A percentile compares a stretch with the other conserved stretches of the same genome.
Evolutionary conservation across 2,113 vertebrate species (phyloP).

Genomic region (Aramus guarauna): DNA sequence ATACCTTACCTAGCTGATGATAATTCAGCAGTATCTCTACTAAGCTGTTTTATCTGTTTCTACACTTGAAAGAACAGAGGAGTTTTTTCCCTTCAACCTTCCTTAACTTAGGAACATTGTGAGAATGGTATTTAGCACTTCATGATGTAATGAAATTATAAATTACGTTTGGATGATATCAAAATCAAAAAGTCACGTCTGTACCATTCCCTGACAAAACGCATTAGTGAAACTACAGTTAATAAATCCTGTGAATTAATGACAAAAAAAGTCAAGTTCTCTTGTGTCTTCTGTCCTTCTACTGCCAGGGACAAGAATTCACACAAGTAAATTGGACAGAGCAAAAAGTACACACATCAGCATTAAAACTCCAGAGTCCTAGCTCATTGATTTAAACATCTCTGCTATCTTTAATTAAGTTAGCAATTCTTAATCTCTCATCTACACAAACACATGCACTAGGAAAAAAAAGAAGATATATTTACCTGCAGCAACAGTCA

Average conservation of each 20-base stretch:
- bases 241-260: not conserved
- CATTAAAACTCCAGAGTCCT: not conserved
- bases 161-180: not conserved
- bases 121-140: not conserved
- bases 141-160: not conserved
- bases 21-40: not conserved
- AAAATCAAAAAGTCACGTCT: not conserved
- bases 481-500: not conserved
- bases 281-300: not conserved
- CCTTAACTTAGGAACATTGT: not conserved
- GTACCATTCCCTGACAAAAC: not conserved
- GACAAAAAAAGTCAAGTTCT: not conserved
- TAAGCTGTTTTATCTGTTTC: not conserved
- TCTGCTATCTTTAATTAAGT: not conserved
- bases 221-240: not conserved
- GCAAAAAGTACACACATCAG: not conserved
- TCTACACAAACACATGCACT: not conserved
- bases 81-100: not conserved
- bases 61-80: not conserved
- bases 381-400: not conserved
- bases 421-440: not conserved
- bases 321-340: not conserved
- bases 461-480: not conserved
- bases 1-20: not conserved
- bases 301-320: not conserved